Evolutionary conservation across 2,888 invertebrate genomes (phyloP), one percentile per base, ranked within the genome.

Genomic region (Sphaeridia pumilis): DNA sequence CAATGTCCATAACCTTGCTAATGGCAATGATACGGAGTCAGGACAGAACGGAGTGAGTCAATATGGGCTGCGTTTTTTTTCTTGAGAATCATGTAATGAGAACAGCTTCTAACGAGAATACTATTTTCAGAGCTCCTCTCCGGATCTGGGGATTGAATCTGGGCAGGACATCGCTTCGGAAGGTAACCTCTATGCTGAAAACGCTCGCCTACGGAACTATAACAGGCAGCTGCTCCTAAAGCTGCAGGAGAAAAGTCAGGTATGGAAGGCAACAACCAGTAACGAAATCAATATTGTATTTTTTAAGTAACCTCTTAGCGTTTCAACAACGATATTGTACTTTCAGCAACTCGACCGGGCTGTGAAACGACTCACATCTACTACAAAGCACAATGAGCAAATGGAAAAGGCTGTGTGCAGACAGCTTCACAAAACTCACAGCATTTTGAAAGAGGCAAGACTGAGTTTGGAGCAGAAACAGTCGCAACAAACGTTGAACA

Each of bases 61-160:
- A 38, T 38, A 17, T 14, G 31, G 31, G 10, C 31, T 31, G 7
- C 10, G 10, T 31, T 31, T 10, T 31, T 10, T 31, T 31, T 31
- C 31, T 10, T 31, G 14, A n/a, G n/a, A n/a, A n/a, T n/a, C n/a
- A n/a, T n/a, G n/a, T n/a, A n/a, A n/a, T n/a, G n/a, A n/a, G n/a
- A n/a, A n/a, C n/a, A n/a, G n/a, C n/a, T n/a, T n/a, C n/a, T n/a
- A n/a, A n/a, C n/a, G n/a, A n/a, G 50, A 48, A 22, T 14, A 21
- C 24, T 14, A 10, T 4, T 21, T 45, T 17, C 52, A 47, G 24
- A 49, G 49, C 20, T 54, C 82, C 1, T 88, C 88, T 0, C 88
- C 89, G 0, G 89, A 89, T 71, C 77, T 87, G 66, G 88, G 88
- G n/a, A 88, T 89, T 58, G 88, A 88, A 68, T 88, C 87, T 66